Base-by-base conservation (phyloP, 2,797 vertebrate species). In the Pseudopleuronectes americanus region DNA sequence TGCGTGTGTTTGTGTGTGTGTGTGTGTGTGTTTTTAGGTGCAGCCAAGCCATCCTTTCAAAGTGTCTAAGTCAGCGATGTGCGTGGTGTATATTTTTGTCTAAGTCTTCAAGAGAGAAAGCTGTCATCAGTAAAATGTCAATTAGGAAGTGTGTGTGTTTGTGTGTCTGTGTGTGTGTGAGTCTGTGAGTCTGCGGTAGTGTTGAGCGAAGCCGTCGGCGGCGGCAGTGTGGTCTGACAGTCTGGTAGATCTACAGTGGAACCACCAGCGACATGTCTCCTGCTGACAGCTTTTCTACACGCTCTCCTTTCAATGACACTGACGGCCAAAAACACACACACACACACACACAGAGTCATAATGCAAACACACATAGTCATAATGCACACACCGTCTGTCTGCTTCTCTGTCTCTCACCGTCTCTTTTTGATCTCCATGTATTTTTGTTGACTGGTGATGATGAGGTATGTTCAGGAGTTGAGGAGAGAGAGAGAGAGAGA, bases 211-310 rank as follows among this genome's bases (percentile, higher is more conserved):
- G 83, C 71, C 78, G 83, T 90, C 61, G 72, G 85, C 81, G 85
- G 79, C n/a, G 24, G 26, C 73, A 79, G 71, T 71, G 84, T 73
- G 73, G 83, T 90, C 89, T 92, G 89, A 93, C 87, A 87, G 85
- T 88, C 74, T 77, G 68, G 74, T 85, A 87, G 87, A 90, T 92
- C 87, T 88, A 82, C 87, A 85, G 79, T 74, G 80, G 89, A 87
- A 86, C 80, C 71, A 90, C 79, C 78, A 79, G 87, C 76, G 64
- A 73, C 77, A 79, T 83, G 79, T 85, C 88, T 87, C 24, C 71
- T 33, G 78, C 81, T 93, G 92, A 92, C 93, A 93, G 91, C 89
- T 90, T 87, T 80, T 91, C 90, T 78, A 84, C 87, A 87, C 75
- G 62, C 79, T 86, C 76, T 55, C 74, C 85, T 90, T 89, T 87